Evolutionary conservation across 2,888 invertebrate genomes (phyloP).

Genomic region (Brenthis ino): DNA sequence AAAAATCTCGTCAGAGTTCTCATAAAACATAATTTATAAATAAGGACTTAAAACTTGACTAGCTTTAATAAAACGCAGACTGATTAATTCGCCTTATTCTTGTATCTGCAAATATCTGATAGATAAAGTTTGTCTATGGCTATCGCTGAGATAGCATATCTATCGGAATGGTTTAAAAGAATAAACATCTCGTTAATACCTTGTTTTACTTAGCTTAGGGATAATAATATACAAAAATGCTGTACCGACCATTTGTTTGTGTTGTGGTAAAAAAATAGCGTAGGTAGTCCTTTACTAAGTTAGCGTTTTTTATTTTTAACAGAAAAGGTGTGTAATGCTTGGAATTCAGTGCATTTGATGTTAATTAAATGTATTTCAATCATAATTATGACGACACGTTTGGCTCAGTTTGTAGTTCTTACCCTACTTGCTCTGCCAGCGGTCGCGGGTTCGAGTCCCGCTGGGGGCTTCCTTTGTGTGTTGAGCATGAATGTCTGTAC

Average conservation of each 20-base stretch:
- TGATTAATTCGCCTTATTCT: conserved; percentile 31
- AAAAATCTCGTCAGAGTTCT: too few species aligned
- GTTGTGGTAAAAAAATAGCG: conserved; percentile 1
- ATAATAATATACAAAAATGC: conserved; percentile 32
- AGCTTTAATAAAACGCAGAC: conserved; percentile 21
- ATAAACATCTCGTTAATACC: conserved; percentile 17
- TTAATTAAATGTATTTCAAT: conserved; percentile 11
- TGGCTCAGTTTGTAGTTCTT: too few species aligned
- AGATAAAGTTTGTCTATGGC: conserved; percentile 32
- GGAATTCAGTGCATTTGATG: conserved; percentile 15
- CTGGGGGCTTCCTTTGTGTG: too few species aligned
- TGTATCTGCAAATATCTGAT: conserved; percentile 34
- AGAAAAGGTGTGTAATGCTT: conserved; percentile 14
- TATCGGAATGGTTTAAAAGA: conserved; percentile 23
- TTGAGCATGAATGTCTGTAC: too few species aligned
- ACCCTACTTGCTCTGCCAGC: too few species aligned
- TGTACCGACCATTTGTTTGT: conserved; percentile 15
- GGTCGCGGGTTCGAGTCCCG: too few species aligned
- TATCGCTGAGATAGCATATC: conserved; percentile 31
- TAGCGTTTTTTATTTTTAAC: conserved; percentile 10
- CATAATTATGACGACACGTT: too few species aligned
- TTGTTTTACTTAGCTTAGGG: conserved; percentile 14
- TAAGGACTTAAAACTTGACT: conserved; percentile 21
- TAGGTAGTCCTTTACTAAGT: not conserved
- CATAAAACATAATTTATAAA: conserved; percentile 17